phyloP scores from a whole-genome alignment of 2,888 invertebrate species.

The Stegana nigrithorax region DNA sequence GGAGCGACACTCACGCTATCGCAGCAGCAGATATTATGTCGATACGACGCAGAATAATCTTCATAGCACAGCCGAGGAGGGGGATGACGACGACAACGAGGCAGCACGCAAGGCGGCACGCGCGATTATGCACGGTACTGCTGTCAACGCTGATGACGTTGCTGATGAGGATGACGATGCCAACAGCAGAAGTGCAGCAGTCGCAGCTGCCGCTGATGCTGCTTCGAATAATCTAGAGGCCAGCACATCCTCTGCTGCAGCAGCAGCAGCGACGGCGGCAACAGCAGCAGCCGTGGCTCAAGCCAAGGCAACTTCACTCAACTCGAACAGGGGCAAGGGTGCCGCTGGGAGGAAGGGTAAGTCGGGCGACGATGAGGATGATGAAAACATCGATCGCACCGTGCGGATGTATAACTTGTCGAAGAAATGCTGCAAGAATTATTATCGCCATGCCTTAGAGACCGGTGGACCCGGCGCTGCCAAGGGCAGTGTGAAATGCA shows the following conservation, averaged over 20 bases:
- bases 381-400: slow-evolving; percentile 63
- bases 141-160: slow-evolving; percentile 34
- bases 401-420: slow-evolving; percentile 66
- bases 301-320: background rate
- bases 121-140: slow-evolving; percentile 8
- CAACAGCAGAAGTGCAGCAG: background rate
- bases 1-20: slow-evolving; percentile 53
- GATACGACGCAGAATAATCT: slow-evolving; percentile 61
- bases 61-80: slow-evolving; percentile 46
- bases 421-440: slow-evolving; percentile 66
- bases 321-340: slow-evolving; percentile 12
- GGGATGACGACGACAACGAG: slow-evolving; percentile 27
- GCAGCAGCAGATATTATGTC: slow-evolving; percentile 48
- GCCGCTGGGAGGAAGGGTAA: slow-evolving; percentile 13
- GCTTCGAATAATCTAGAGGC: slow-evolving; percentile 15
- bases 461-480: slow-evolving; percentile 44
- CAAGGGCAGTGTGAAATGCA: slow-evolving; percentile 38
- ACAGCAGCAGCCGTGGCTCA: slow-evolving; percentile 1
- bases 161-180: background rate
- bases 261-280: slow-evolving; percentile 24
- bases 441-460: slow-evolving; percentile 55
- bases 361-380: slow-evolving; percentile 49
- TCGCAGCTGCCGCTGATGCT: slow-evolving; percentile 14
- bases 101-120: background rate
- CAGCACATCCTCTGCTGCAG: slow-evolving; percentile 13